Evolutionary conservation across 1,140 invertebrate species (phyloP), one percentile per base, ranked within the genome.

Genomic region (Magallana angulata): DNA sequence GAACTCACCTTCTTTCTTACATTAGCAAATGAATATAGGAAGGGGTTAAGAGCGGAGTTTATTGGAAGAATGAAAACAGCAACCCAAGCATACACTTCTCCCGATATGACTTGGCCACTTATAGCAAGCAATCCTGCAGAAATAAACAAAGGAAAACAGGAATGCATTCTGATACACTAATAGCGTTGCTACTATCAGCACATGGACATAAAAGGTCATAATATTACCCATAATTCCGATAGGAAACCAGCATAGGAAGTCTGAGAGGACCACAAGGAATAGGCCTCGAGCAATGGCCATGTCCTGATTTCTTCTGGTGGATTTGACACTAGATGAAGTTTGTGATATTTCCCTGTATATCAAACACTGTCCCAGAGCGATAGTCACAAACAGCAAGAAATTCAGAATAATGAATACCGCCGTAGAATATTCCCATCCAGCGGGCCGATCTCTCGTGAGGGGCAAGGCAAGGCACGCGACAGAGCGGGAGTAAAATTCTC

Each of bases 251-350:
- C 91, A 92, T 6, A 91, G 16, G 64, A 91, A 92, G 80, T 91
- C 88, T 1, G 89, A 89, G 16, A 90, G 84, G 0, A 91, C 91
- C 7, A 92, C 85, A 14, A 92, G 48, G 12, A 89, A 90, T n/a
- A 92, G 81, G 12, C 85, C 88, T 58, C 87, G 89, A 16, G 91
- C 91, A 16, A 92, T 89, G 8, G 68, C 60, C 56, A 90, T 30
- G 12, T 92, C 91, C 60, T 89, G 88, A 95, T 95, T 36, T 96
- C 94, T 16, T 95, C 95, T 94, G 7, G 36, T 97, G 91, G 30
- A 96, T 95, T 30, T 57, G 9, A 76, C n/a, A 1, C 60, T 59
- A 0, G 18, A 57, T 18, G 14, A 68, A 7, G 57, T 59, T 86
- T 96, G 94, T 7, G 58, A 81, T 59, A 84, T 57, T n/a, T 85